Base-by-base conservation (phyloP, 2,113 vertebrate genomes). In the Trinectes maculatus region DNA sequence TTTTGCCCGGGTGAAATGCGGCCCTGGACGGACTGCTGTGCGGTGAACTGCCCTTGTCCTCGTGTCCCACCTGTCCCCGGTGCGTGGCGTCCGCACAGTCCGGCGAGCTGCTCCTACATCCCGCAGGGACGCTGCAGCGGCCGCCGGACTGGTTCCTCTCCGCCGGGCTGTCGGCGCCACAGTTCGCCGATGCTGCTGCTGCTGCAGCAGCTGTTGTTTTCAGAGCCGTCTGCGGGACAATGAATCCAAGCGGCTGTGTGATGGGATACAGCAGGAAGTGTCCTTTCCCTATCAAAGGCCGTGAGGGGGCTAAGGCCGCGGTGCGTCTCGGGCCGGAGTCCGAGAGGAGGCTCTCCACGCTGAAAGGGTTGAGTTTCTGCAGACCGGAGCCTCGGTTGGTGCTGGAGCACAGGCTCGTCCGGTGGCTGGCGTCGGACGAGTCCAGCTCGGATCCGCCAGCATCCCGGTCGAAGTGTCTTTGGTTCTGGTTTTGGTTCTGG, bases 191-290 rank as follows among this genome's bases (percentile, higher is more conserved):
- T 1, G 58, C 2, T 2, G 47, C 1, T 15, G 43, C 15, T 16
- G 54, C 0, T 1, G 57, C 0, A 3, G 75, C 3, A 1, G 87
- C 54, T 1, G 89, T 57, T 18, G 88, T 85, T 76, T 94, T 95
- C 68, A 96, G 89, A 16, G 95, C 93, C 29, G 96, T 94, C 77
- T 97, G 96, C 34, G 95, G 96, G 77, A 98, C 96, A 76, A 98
- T 91, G 93, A 98, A 98, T 85, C 96, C 96, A 1, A 98, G 93
- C 15, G 96, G 96, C 89, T 98, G 96, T 4, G 96, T 97, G 89
- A 98, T 96, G 71, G 96, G 96, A 69, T 98, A 98, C 43, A 98
- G 94, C 16, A 97, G 85, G 87, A 98, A 97, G 88, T 96, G 96
- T 72, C 96, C 96, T 60, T 97, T 98, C 69, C 96, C 95, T 65